phyloP scores from a whole-genome alignment of 2,888 invertebrate species.

The Catonia carolina region DNA sequence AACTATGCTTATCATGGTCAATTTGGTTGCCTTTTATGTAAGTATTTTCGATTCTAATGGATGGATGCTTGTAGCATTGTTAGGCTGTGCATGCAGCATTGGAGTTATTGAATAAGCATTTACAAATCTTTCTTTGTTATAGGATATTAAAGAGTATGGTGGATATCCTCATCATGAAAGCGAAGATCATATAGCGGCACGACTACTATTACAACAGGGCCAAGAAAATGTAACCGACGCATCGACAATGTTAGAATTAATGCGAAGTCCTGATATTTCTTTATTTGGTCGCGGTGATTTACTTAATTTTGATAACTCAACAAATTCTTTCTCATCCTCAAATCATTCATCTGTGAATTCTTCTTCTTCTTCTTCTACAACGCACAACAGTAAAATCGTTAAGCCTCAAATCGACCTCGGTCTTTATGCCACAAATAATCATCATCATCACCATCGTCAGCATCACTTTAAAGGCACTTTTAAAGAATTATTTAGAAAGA shows the following conservation, averaged over 20 bases:
- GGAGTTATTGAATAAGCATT: too few relatives aligned
- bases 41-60: too few relatives aligned
- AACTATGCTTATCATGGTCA: too few relatives aligned
- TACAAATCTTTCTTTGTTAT: conserved; percentile 23
- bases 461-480: neutral
- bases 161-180: conserved; percentile 37
- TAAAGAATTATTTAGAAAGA: neutral
- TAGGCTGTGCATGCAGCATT: too few relatives aligned
- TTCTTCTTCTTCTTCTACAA: neutral
- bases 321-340: neutral
- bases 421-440: neutral
- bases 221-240: conserved; percentile 51
- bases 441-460: too few relatives aligned
- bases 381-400: neutral
- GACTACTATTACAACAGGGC: conserved; percentile 45
- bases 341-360: neutral
- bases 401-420: neutral
- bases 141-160: conserved; percentile 46
- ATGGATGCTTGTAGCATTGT: too few relatives aligned
- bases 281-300: conserved; percentile 55
- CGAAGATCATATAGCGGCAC: conserved; percentile 42
- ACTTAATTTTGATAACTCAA: neutral
- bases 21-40: too few relatives aligned
- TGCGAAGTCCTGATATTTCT: conserved; percentile 52
- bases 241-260: conserved; percentile 47